Evolutionary conservation across 2,113 vertebrate species (phyloP).

Genomic region (Tragulus kanchil): DNA sequence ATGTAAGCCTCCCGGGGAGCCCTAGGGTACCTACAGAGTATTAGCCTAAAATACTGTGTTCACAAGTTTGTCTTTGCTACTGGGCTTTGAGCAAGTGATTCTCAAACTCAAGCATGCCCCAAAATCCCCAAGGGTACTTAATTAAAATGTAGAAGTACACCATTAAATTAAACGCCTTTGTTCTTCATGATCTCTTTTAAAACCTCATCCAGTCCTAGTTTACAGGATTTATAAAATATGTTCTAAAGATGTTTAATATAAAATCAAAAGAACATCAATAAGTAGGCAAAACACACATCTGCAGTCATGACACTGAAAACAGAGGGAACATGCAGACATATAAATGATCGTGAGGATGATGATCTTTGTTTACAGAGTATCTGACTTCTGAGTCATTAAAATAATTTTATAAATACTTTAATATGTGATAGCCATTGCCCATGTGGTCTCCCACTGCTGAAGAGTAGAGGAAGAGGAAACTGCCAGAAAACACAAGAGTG

Average conservation of each 20-base stretch:
- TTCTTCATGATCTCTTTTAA: not conserved
- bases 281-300: not conserved
- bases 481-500: not conserved
- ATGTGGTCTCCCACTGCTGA: not conserved
- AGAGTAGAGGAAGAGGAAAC: not conserved
- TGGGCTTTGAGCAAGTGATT: not conserved
- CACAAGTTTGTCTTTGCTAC: not conserved
- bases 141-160: slow-evolving; percentile 22
- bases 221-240: slow-evolving; percentile 20
- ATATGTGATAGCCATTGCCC: not conserved
- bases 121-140: not conserved
- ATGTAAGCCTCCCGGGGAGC: not conserved
- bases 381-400: slow-evolving; percentile 29
- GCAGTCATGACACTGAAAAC: not conserved
- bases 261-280: not conserved
- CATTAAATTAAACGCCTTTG: not conserved
- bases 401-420: slow-evolving; percentile 24
- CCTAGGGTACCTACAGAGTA: not conserved
- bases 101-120: not conserved
- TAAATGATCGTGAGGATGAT: not conserved
- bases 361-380: slow-evolving; percentile 32
- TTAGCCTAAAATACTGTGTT: not conserved
- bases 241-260: not conserved
- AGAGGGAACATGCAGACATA: not conserved
- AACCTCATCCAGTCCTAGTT: not conserved